Percentiles rank a stretch among this genome's conserved stretches.
Conservation (phyloP, 2,888 invertebrate species). For the Drosophila pegasa region DNA sequence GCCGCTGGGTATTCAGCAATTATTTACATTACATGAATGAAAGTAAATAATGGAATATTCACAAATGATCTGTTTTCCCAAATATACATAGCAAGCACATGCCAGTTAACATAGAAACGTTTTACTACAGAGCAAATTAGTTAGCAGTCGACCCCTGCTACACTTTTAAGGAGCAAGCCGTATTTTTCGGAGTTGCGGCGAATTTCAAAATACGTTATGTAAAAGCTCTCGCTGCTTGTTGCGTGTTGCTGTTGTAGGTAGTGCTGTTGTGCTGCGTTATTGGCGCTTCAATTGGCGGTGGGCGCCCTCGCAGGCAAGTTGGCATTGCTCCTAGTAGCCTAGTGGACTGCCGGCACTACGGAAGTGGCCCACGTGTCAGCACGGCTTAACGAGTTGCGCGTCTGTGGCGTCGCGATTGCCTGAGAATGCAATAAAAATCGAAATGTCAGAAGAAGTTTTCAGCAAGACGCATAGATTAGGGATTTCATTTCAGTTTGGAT, state of each 20-base stretch:
- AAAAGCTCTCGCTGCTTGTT: constrained; percentile 39
- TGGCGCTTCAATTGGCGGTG: constrained; percentile 46
- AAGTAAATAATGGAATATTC: no score
- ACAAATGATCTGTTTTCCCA: not conserved
- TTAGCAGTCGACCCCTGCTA: not conserved
- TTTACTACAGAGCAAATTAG: not conserved
- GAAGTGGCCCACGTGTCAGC: constrained; percentile 54
- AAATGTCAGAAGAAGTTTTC: not conserved
- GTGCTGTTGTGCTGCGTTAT: constrained; percentile 12
- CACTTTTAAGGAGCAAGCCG: not conserved
- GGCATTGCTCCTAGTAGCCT: constrained; percentile 42
- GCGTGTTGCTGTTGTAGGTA: constrained; percentile 19
- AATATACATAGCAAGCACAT: not conserved
- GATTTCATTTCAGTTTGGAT: not conserved
- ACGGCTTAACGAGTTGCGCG: constrained; percentile 12
- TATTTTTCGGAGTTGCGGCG: constrained; percentile 44
- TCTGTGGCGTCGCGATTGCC: constrained; percentile 10
- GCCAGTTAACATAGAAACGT: no score
- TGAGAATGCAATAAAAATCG: constrained; percentile 14
- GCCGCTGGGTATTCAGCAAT: no score
- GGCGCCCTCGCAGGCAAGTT: constrained; percentile 37
- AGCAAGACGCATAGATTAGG: not conserved
- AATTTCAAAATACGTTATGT: constrained; percentile 11
- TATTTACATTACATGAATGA: no score
- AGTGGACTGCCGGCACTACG: constrained; percentile 57